A percentile compares a stretch with the other conserved stretches of the same genome.
phyloP scores from a whole-genome alignment of 2,113 vertebrate species.

The Picathartes gymnocephalus region DNA sequence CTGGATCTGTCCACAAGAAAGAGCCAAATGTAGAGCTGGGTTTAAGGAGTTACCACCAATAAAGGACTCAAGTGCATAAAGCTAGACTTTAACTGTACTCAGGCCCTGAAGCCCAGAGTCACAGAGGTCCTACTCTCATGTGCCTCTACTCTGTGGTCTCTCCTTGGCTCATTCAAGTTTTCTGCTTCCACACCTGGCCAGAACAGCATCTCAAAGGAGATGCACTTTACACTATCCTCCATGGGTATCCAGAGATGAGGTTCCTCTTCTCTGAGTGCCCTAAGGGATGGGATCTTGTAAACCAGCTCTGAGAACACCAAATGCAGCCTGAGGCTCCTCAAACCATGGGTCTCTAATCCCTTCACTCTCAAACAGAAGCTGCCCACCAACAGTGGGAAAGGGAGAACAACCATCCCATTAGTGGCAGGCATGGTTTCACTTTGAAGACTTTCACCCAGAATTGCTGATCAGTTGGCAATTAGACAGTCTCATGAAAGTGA shows the following conservation, averaged over 20 bases:
- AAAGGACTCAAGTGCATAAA: neutral
- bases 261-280: neutral
- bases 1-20: neutral
- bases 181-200: neutral
- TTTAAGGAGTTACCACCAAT: neutral
- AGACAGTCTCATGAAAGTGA: slow-evolving; percentile 34
- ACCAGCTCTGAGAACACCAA: neutral
- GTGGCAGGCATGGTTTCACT: neutral
- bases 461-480: neutral
- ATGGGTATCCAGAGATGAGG: neutral
- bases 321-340: neutral
- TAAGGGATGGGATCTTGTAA: neutral
- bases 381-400: neutral
- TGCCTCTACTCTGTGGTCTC: neutral
- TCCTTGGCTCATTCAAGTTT: neutral
- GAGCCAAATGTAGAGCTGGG: neutral
- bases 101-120: neutral
- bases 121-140: neutral
- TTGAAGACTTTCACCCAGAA: neutral
- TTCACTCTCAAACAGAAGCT: neutral
- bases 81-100: neutral
- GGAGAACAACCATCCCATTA: neutral
- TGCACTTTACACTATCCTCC: neutral
- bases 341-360: neutral
- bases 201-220: neutral